Percentiles rank a stretch among this genome's conserved stretches.
Conservation (phyloP, 2,113 vertebrate species). For the Lucifuga dentata region DNA sequence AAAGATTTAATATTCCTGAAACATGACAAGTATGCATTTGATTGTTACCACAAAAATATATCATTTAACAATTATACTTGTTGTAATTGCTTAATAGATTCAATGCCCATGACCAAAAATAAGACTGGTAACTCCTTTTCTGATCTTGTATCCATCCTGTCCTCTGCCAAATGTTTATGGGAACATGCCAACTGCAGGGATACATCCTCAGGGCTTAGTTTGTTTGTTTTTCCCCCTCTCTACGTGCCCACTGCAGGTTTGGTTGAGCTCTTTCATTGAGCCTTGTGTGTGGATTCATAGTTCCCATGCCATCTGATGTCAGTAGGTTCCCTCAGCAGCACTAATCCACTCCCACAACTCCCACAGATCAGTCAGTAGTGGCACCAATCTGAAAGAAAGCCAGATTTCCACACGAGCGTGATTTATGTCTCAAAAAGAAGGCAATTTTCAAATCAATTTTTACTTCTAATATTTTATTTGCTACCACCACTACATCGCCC, state of each 20-base stretch:
- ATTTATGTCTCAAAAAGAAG: slow-evolving; percentile 31
- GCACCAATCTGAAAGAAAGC: slow-evolving; percentile 34
- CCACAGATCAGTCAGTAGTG: slow-evolving; percentile 51
- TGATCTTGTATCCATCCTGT: slow-evolving; percentile 48
- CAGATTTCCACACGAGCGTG: slow-evolving; percentile 41
- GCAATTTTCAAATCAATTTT: too few species aligned
- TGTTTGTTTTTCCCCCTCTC: slow-evolving; percentile 69
- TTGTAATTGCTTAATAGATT: slow-evolving; percentile 4
- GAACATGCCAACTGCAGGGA: slow-evolving; percentile 69
- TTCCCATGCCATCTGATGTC: slow-evolving; percentile 82
- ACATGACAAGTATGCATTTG: too few species aligned
- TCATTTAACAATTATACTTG: slow-evolving; percentile 12
- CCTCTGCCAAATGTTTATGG: slow-evolving; percentile 61
- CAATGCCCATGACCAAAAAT: slow-evolving; percentile 10
- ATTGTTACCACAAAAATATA: too few species aligned
- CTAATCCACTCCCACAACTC: slow-evolving; percentile 70
- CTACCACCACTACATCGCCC: too few species aligned
- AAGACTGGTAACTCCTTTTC: slow-evolving; percentile 17
- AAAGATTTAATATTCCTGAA: background rate
- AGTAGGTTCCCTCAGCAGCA: slow-evolving; percentile 72
- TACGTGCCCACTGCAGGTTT: slow-evolving; percentile 69
- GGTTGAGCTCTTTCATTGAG: slow-evolving; percentile 60
- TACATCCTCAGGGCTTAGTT: slow-evolving; percentile 70
- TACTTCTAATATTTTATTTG: too few species aligned
- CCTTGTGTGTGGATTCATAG: slow-evolving; percentile 67